Conservation (phyloP, 2,113 vertebrate genomes). For the Athene cunicularia region DNA sequence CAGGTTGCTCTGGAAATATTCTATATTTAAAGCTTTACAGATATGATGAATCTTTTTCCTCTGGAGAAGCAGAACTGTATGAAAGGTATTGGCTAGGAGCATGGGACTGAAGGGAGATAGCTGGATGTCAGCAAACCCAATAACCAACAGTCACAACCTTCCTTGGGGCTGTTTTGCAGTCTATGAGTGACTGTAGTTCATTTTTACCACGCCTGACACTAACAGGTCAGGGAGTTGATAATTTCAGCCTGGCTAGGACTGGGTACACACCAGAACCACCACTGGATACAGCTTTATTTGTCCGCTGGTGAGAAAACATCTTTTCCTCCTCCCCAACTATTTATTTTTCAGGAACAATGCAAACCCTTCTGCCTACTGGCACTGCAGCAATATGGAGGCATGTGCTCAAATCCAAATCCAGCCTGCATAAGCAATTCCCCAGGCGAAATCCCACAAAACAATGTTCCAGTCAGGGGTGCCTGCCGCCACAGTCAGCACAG, state of each 20-base stretch:
- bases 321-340: not conserved
- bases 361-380: not conserved
- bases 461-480: fast-evolving
- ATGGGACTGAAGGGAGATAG: not conserved
- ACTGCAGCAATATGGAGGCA: not conserved
- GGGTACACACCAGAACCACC: not conserved
- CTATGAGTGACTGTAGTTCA: not conserved
- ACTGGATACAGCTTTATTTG: not conserved
- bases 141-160: not conserved
- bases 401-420: not conserved
- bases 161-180: not conserved
- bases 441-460: not conserved
- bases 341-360: not conserved
- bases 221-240: not conserved
- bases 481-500: fast-evolving
- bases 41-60: not conserved
- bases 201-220: not conserved
- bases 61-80: not conserved
- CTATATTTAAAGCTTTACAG: slow-evolving; percentile 1
- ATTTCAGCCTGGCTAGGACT: not conserved
- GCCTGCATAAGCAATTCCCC: not conserved
- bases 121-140: not conserved
- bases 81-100: not conserved
- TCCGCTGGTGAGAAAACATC: not conserved
- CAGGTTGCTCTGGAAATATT: slow-evolving; percentile 5